Evolutionary conservation across 1,140 invertebrate species (phyloP).

Genomic region (Drosophila kanapiae): DNA sequence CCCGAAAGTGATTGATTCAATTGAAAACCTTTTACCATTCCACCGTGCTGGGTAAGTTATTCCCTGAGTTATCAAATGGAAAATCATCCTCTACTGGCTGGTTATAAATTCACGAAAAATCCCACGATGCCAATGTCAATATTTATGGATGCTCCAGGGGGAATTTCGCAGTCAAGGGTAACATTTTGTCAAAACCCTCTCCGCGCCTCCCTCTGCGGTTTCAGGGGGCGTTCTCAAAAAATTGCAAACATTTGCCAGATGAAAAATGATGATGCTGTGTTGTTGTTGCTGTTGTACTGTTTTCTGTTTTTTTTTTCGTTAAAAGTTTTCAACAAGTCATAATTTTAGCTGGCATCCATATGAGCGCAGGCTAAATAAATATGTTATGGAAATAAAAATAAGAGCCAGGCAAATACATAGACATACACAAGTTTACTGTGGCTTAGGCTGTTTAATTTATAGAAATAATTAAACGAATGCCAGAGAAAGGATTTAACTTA

Average conservation of each 20-base stretch:
- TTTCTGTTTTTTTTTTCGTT: constrained; percentile 32
- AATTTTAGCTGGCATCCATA: constrained; percentile 62
- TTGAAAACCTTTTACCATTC: constrained; percentile 18
- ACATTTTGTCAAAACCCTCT: constrained; percentile 31
- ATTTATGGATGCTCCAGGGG: constrained; percentile 52
- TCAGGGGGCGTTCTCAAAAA: constrained; percentile 36
- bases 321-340: constrained; percentile 74
- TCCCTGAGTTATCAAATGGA: constrained; percentile 48
- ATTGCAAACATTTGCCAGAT: constrained; percentile 62
- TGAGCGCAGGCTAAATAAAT: constrained; percentile 47
- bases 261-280: constrained; percentile 40
- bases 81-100: constrained; percentile 37
- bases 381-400: constrained; percentile 19
- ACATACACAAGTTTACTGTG: constrained; percentile 61
- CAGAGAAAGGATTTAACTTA: too few species aligned
- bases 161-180: constrained; percentile 66
- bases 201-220: background rate
- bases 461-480: constrained; percentile 9
- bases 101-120: constrained; percentile 57
- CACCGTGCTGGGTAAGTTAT: constrained; percentile 30
- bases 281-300: constrained; percentile 5
- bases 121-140: constrained; percentile 64
- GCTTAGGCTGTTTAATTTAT: constrained; percentile 36
- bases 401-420: constrained; percentile 2
- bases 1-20: constrained; percentile 38